Evolutionary conservation across 2,888 invertebrate genomes (phyloP).

Genomic region (Leptinotarsa peninsularis): DNA sequence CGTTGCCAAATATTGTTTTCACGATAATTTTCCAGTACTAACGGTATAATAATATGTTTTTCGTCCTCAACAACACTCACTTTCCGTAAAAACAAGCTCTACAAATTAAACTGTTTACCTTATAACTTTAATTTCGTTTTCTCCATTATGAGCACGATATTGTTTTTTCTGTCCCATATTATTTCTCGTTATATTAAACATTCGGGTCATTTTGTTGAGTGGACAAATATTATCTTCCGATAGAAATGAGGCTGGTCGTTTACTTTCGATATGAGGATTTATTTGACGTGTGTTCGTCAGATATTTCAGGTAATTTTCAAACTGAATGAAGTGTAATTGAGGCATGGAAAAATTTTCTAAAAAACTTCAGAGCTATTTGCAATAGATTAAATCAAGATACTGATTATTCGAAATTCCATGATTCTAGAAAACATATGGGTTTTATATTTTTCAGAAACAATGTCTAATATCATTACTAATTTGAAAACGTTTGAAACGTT

Average conservation of each 20-base stretch:
- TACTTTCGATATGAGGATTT: background rate
- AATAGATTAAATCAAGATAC: no score
- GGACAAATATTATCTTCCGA: constrained; percentile 23
- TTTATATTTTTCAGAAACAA: no score
- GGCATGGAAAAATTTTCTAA: no score
- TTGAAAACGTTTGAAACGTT: no score
- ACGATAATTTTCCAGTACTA: constrained; percentile 24
- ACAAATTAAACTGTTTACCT: constrained; percentile 38
- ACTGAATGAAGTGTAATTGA: no score
- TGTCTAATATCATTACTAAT: no score
- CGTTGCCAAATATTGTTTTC: constrained; percentile 25
- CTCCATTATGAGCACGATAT: constrained; percentile 25
- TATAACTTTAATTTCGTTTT: constrained; percentile 42
- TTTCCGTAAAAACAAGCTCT: constrained; percentile 29
- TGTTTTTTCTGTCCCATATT: constrained; percentile 23
- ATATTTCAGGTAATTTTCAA: no score
- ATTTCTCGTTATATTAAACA: constrained; percentile 29
- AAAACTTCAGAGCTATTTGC: no score
- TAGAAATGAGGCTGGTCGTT: background rate
- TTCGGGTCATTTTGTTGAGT: constrained; percentile 23
- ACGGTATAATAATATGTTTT: constrained; percentile 27
- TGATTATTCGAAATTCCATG: no score
- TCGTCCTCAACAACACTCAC: constrained; percentile 26
- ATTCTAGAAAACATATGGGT: no score
- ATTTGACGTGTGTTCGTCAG: no score